Conservation (phyloP, 1,140 invertebrate genomes). For the Araneus ventricosus region DNA sequence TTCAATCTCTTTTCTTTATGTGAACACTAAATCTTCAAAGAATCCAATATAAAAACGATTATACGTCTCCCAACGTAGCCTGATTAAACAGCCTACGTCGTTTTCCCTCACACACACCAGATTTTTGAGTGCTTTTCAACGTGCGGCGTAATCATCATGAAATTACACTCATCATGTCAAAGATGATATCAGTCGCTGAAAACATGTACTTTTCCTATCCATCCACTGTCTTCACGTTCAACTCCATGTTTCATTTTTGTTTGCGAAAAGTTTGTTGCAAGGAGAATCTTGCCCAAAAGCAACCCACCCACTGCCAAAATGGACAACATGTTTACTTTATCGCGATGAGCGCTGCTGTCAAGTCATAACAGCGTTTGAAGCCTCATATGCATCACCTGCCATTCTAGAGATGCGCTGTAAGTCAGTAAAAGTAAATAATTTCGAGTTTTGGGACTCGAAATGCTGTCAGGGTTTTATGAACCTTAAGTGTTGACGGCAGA, state of each 20-base stretch:
- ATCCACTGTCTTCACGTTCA: not conserved
- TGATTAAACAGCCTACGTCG: not conserved
- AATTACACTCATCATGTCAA: slow-evolving; percentile 21
- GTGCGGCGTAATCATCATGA: not conserved
- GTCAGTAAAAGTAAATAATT: slow-evolving; percentile 11
- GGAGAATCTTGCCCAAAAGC: not conserved
- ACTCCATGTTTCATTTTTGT: not conserved
- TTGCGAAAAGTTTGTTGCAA: not conserved
- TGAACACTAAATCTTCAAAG: not conserved
- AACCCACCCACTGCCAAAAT: not conserved
- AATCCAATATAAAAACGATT: not conserved
- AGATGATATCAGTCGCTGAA: not conserved
- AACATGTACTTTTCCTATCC: slow-evolving; percentile 4
- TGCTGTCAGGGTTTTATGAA: not conserved
- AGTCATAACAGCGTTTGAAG: not conserved
- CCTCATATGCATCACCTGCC: not conserved
- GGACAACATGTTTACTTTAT: slow-evolving; percentile 5
- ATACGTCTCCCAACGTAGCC: not conserved
- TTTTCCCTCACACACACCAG: not conserved
- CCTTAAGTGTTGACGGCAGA: not conserved
- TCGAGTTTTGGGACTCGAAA: not conserved
- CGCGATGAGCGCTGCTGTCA: not conserved
- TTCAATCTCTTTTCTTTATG: too few relatives aligned
- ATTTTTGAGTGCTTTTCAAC: not conserved
- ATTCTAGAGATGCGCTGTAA: not conserved